Conservation (phyloP, 2,113 vertebrate genomes). For the Sterrhoptilus dennistouni region DNA sequence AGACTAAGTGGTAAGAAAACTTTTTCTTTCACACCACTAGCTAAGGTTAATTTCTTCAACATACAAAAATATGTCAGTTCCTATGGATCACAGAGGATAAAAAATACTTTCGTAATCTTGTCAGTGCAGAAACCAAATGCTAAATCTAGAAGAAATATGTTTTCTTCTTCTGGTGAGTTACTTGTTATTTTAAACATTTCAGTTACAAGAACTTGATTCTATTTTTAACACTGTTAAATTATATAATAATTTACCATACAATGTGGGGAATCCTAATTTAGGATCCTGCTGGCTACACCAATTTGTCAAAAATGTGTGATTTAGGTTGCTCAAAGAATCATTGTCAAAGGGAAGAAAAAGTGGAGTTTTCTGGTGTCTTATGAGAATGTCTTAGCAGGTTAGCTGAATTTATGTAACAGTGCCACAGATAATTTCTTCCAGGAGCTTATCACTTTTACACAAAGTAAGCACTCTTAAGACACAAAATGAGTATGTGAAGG, state of each 20-base stretch:
- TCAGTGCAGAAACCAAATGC: not conserved
- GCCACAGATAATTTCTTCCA: conserved; percentile 7
- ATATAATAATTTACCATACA: not conserved
- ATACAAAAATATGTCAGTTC: not conserved
- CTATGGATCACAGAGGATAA: not conserved
- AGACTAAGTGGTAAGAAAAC: not conserved
- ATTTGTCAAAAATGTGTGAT: not conserved
- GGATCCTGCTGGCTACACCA: not conserved
- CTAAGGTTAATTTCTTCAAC: not conserved
- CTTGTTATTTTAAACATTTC: not conserved
- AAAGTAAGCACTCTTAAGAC: not conserved
- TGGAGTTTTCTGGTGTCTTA: not conserved
- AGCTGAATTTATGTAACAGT: conserved; percentile 6
- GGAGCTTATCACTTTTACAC: not conserved
- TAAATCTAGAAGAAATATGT: not conserved
- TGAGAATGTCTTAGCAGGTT: not conserved
- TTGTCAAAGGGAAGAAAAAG: not conserved
- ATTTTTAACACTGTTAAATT: not conserved
- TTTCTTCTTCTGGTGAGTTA: not conserved
- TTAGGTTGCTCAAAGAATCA: not conserved
- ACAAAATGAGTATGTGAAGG: not conserved
- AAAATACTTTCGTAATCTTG: not conserved
- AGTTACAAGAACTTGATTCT: not conserved
- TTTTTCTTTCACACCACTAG: not conserved
- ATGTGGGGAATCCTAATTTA: not conserved